Evolutionary conservation across 1,140 invertebrate genomes (phyloP).

Genomic region (Gryon sp.): DNA sequence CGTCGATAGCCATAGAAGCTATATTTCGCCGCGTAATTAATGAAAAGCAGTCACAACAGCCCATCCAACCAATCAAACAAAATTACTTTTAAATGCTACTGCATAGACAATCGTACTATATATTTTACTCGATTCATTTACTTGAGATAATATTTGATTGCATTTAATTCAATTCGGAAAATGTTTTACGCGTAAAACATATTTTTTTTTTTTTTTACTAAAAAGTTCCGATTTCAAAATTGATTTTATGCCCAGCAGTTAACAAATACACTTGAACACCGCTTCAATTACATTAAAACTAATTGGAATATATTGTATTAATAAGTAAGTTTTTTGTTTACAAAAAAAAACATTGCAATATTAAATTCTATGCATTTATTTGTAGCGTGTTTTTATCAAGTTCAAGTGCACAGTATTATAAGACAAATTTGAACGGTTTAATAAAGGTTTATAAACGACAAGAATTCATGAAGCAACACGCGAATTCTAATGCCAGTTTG

Average conservation of each 20-base stretch:
- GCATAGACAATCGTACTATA: constrained; percentile 12
- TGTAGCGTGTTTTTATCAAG: too few species aligned
- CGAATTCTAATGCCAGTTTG: neutral
- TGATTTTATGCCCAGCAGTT: too few species aligned
- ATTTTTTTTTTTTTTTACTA: too few species aligned
- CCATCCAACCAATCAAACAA: constrained; percentile 37
- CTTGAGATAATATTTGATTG: neutral
- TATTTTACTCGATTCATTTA: constrained; percentile 8
- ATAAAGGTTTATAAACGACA: neutral
- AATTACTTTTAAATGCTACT: constrained; percentile 28
- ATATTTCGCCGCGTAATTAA: constrained; percentile 25
- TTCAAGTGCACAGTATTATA: too few species aligned
- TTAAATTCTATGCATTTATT: too few species aligned
- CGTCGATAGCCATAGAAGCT: constrained; percentile 22
- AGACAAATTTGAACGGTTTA: neutral
- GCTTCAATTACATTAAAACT: too few species aligned
- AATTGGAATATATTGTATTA: too few species aligned
- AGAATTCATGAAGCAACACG: neutral
- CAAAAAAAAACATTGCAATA: too few species aligned
- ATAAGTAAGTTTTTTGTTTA: too few species aligned
- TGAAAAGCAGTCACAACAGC: constrained; percentile 44
- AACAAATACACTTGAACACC: too few species aligned
- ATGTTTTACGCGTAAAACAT: too few species aligned
- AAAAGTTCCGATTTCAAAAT: too few species aligned
- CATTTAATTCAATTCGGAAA: neutral